Evolutionary conservation across 1,140 invertebrate genomes (phyloP).

Genomic region (Drosophila tani): DNA sequence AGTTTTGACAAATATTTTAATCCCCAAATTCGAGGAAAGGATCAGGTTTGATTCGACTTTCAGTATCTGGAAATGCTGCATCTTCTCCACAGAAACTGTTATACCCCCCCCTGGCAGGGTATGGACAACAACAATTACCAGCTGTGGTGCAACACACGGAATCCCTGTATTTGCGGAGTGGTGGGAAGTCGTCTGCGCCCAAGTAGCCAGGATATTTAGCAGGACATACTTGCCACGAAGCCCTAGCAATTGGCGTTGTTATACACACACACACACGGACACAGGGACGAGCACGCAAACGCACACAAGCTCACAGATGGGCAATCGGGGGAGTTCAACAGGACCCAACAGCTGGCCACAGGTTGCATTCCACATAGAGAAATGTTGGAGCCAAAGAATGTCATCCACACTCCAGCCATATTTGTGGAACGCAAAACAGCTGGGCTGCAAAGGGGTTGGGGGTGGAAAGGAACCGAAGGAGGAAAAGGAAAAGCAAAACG

Average conservation of each 20-base stretch:
- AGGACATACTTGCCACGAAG: conserved; percentile 56
- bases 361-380: conserved; percentile 63
- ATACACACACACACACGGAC: conserved; percentile 28
- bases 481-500: conserved; percentile 9
- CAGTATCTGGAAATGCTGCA: background rate
- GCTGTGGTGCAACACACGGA: conserved; percentile 57
- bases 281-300: background rate
- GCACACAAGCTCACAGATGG: conserved; percentile 18
- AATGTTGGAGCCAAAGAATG: conserved; percentile 40
- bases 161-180: conserved; percentile 42
- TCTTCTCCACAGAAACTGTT: background rate
- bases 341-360: conserved; percentile 76
- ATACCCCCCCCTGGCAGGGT: background rate
- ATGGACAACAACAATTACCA: conserved; percentile 68
- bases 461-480: conserved; percentile 5
- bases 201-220: conserved; percentile 66
- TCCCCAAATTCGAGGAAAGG: no score
- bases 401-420: conserved; percentile 60
- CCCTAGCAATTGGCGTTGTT: conserved; percentile 68
- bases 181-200: conserved; percentile 35
- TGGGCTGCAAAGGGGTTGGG: conserved; percentile 44
- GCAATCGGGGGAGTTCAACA: conserved; percentile 58
- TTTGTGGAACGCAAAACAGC: conserved; percentile 69
- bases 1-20: background rate
- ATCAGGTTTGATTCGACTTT: background rate